Percentiles rank a stretch among this genome's conserved stretches.
Conservation (phyloP, 2,797 vertebrate genomes). For the Allobates femoralis region DNA sequence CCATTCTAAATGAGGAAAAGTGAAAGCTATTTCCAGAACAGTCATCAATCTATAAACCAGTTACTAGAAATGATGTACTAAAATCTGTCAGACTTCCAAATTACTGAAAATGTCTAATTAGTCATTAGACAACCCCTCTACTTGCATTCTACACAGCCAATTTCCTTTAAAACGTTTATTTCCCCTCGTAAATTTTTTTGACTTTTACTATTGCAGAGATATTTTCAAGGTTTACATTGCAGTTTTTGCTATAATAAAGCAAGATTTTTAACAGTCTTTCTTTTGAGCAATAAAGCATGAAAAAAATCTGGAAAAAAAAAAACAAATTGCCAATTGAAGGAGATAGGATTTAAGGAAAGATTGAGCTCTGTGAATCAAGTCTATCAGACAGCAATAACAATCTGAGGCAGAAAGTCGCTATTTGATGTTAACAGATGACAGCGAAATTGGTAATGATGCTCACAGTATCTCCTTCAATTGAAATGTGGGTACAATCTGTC, state of each 20-base stretch:
- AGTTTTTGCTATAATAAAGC: slow-evolving; percentile 19
- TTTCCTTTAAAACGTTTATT: background rate
- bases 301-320: slow-evolving; percentile 29
- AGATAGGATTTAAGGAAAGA: slow-evolving; percentile 37
- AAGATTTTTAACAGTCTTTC: slow-evolving; percentile 33
- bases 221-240: background rate
- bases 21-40: too few relatives aligned
- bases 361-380: slow-evolving; percentile 41
- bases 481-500: slow-evolving; percentile 25
- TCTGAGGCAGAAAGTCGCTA: slow-evolving; percentile 15
- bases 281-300: slow-evolving; percentile 29
- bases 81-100: too few relatives aligned
- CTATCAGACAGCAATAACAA: slow-evolving; percentile 49
- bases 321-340: slow-evolving; percentile 26
- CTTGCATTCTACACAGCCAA: too few relatives aligned
- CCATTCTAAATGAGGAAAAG: too few relatives aligned
- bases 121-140: too few relatives aligned
- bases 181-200: background rate
- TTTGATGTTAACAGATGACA: slow-evolving; percentile 51
- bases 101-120: too few relatives aligned
- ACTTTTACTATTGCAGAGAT: background rate
- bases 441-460: slow-evolving; percentile 58
- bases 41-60: too few relatives aligned
- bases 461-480: slow-evolving; percentile 30
- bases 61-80: too few relatives aligned